Evolutionary conservation across 2,888 invertebrate species (phyloP).

Genomic region (Micropterix aruncella): DNA sequence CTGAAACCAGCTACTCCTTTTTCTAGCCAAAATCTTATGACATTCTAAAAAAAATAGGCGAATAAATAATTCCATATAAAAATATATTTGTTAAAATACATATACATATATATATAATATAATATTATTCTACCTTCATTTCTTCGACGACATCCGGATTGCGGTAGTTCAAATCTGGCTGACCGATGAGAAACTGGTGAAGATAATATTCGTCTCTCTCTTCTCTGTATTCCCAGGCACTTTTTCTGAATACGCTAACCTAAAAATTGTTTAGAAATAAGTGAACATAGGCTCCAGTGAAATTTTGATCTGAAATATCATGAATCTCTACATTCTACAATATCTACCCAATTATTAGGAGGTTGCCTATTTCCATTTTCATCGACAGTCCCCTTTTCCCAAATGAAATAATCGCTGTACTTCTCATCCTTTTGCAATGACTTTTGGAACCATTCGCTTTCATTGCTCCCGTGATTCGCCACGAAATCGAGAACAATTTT

Average conservation of each 20-base stretch:
- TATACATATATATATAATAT: too few species aligned
- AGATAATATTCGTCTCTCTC: conserved; percentile 55
- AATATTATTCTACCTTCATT: too few species aligned
- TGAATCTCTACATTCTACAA: too few species aligned
- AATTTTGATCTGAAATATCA: neutral
- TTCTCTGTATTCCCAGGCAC: conserved; percentile 60
- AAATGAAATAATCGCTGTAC: conserved; percentile 63
- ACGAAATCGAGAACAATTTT: conserved; percentile 54
- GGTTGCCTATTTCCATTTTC: conserved; percentile 35
- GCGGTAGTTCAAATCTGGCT: conserved; percentile 64
- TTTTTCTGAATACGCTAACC: conserved; percentile 46
- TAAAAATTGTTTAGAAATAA: conserved; percentile 10
- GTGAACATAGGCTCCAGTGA: neutral
- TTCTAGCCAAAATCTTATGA: conserved; percentile 54
- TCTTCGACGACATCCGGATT: conserved; percentile 47
- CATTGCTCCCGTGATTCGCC: conserved; percentile 65
- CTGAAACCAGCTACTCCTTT: conserved; percentile 74
- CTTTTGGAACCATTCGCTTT: conserved; percentile 74
- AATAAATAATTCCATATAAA: too few species aligned
- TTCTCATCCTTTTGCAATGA: conserved; percentile 47
- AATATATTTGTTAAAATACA: too few species aligned
- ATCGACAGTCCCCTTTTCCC: conserved; percentile 45
- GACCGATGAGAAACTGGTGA: conserved; percentile 55
- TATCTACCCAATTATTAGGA: conserved; percentile 66
- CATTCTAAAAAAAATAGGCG: conserved; percentile 27